Base-by-base conservation (phyloP, 2,888 invertebrate species). In the Lasioglossum oenotherae region DNA sequence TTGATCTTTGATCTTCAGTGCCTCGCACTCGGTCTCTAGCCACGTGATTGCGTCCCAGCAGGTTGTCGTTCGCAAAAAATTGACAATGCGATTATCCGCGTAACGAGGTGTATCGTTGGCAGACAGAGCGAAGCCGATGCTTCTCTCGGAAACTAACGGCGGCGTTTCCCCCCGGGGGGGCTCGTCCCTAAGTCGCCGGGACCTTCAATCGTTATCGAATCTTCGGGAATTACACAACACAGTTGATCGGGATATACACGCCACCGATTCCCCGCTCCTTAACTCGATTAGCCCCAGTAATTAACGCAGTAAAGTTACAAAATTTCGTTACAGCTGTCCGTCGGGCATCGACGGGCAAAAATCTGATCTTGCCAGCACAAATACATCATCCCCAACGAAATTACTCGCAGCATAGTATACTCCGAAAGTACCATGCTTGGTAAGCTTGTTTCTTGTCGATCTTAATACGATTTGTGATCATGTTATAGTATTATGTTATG, bases 1-100 rank as follows among this genome's bases (percentile, higher is more conserved):
- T 87, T 87, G 90, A 92, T 91, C 93, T 93, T 92, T 91, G 92
- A 92, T 93, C 92, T 86, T 57, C 81, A 89, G 79, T 87, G 86
- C 90, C 78, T 89, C 69, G 77, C 87, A 77, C 74, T 73, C 89
- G 87, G 57, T 57, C 57, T 84, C 80, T 49, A 87, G 83, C 85
- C 91, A 89, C 89, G 90, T 86, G 89, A 92, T 89, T 86, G 73
- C 41, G 73, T 81, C 85, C 89, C 85, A 87, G 88, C 86, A 81
- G 87, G 85, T 79, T 84, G 85, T 84, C 76, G 87, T 83, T 86
- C 82, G 84, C 80, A 89, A 92, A 93, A 92, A 92, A 74, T 90
- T 84, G 88, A 82, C 90, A 91, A 93, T 87, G 79, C 91, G 88
- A 93, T 93, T 93, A 92, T 92, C 87, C 86, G 87, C 79, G 91